Conservation (phyloP, 1,140 invertebrate species). For the Rhyacophila brunnea region DNA sequence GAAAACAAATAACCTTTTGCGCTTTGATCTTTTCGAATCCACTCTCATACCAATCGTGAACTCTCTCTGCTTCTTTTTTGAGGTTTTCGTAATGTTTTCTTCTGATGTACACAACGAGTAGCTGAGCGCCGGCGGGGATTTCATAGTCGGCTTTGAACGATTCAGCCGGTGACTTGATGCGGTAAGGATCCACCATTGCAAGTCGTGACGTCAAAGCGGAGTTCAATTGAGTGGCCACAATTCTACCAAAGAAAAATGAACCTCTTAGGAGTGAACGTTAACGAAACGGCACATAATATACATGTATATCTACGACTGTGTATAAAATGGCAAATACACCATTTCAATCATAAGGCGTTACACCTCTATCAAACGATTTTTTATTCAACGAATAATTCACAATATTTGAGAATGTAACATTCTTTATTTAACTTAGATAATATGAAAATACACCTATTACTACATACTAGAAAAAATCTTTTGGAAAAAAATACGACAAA, state of each 20-base stretch:
- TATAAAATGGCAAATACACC: too few relatives aligned
- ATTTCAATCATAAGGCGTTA: too few relatives aligned
- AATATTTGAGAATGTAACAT: too few relatives aligned
- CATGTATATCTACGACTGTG: too few relatives aligned
- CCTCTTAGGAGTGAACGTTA: too few relatives aligned
- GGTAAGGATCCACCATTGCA: conserved; percentile 76
- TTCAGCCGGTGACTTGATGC: conserved; percentile 76
- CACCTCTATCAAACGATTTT: too few relatives aligned
- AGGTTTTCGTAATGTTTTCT: conserved; percentile 60
- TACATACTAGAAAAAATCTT: too few relatives aligned
- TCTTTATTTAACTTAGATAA: too few relatives aligned
- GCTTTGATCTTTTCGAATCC: conserved; percentile 29
- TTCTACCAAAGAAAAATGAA: conserved; percentile 57
- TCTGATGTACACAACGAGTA: conserved; percentile 73
- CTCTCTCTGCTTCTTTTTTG: conserved; percentile 45
- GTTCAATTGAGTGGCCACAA: conserved; percentile 74
- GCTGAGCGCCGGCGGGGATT: conserved; percentile 72
- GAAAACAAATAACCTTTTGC: conserved; percentile 11
- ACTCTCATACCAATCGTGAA: conserved; percentile 21
- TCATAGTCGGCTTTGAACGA: conserved; percentile 64
- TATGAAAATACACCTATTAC: too few relatives aligned
- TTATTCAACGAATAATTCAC: too few relatives aligned
- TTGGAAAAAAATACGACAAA: too few relatives aligned
- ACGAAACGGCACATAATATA: too few relatives aligned
- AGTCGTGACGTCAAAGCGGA: conserved; percentile 72